Conservation (phyloP, 2,113 vertebrate species). For the Dicaeum eximium region DNA sequence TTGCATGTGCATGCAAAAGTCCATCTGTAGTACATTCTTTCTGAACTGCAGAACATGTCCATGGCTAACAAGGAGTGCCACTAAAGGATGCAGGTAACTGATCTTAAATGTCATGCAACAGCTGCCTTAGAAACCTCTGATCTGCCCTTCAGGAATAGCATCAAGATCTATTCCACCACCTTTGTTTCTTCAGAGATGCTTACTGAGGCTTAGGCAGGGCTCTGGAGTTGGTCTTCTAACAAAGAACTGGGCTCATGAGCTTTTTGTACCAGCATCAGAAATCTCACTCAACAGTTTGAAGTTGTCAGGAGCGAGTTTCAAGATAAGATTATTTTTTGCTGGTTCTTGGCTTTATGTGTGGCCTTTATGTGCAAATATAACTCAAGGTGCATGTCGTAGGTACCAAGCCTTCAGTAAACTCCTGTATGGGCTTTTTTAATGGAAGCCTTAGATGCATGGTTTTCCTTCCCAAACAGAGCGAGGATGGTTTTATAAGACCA, state of each 20-base stretch:
- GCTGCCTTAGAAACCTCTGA: not conserved
- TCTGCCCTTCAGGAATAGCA: not conserved
- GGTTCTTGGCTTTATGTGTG: not conserved
- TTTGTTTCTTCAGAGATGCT: not conserved
- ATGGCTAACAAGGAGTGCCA: not conserved
- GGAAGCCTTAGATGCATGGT: not conserved
- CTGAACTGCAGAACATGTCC: not conserved
- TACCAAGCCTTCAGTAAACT: not conserved
- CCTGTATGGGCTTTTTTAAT: not conserved
- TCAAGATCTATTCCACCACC: not conserved
- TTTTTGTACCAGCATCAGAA: not conserved
- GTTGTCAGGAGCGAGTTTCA: not conserved
- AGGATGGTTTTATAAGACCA: not conserved
- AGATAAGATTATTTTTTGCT: not conserved
- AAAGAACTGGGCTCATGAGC: not conserved
- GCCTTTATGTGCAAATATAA: not conserved
- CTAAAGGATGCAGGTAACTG: not conserved
- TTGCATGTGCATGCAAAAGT: not conserved
- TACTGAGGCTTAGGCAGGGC: not conserved
- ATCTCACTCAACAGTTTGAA: not conserved
- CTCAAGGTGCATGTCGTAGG: not conserved
- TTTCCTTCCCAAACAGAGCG: not conserved
- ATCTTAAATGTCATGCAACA: not conserved
- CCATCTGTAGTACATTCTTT: not conserved
- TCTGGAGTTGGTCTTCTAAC: not conserved